Evolutionary conservation across 2,888 invertebrate genomes (phyloP).

Genomic region (Sinodicranocentrus sp.): DNA sequence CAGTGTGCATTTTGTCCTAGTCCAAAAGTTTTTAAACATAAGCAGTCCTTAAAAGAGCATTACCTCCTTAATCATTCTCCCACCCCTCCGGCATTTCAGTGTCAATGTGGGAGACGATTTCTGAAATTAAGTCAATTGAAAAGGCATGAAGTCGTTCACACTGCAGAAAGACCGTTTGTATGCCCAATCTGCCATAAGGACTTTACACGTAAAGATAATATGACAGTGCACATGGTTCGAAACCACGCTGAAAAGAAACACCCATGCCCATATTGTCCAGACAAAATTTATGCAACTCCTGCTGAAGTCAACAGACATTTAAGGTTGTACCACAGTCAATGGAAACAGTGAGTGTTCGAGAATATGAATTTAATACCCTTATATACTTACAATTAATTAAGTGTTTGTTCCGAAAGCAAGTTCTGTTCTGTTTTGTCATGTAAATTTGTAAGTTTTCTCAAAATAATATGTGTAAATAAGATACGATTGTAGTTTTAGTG

Average conservation of each 20-base stretch:
- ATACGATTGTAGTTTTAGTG: too few species aligned
- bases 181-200: constrained; percentile 53
- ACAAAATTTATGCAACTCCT: constrained; percentile 59
- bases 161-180: constrained; percentile 45
- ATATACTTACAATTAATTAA: too few species aligned
- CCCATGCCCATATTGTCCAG: constrained; percentile 53
- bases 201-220: constrained; percentile 59
- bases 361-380: too few species aligned
- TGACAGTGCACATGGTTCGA: constrained; percentile 60
- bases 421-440: too few species aligned
- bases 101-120: constrained; percentile 56
- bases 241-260: constrained; percentile 62
- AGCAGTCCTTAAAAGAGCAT: constrained; percentile 53
- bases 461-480: too few species aligned
- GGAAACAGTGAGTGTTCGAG: constrained; percentile 44
- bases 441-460: too few species aligned
- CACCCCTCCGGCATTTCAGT: constrained; percentile 45
- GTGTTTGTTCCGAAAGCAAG: too few species aligned
- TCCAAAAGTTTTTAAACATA: constrained; percentile 56
- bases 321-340: constrained; percentile 59
- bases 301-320: constrained; percentile 59
- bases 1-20: constrained; percentile 60
- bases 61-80: constrained; percentile 57
- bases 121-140: constrained; percentile 53
- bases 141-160: constrained; percentile 58